Percentiles rank a stretch among this genome's conserved stretches.
These are phyloP conservation scores for Nicator chloris DNA, from an alignment of 2,113 vertebrate species.

Conservation along the genomic window DNA sequence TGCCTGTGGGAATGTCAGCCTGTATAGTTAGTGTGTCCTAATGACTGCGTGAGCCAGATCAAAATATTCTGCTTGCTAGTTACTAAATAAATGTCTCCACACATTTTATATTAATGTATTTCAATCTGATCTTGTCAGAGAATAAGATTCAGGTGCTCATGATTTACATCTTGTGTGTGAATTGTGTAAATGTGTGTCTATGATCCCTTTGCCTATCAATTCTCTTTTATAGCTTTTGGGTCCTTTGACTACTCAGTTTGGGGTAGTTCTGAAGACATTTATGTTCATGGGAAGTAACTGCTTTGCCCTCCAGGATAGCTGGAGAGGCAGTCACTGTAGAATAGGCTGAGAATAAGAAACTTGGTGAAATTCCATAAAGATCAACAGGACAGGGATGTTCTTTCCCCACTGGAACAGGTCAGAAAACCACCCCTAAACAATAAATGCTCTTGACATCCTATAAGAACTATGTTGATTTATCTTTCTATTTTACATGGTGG, in stretches of 20 bases:
- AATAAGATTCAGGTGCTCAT: neutral
- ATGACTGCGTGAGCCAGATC: neutral
- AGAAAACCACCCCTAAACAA: neutral
- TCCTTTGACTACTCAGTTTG: neutral
- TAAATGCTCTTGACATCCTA: neutral
- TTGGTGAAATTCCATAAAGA: neutral
- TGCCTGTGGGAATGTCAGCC: neutral
- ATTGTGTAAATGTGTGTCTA: neutral
- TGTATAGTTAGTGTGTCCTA: neutral
- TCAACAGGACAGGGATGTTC: neutral
- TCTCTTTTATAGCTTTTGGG: neutral
- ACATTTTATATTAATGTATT: neutral
- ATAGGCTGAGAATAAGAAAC: neutral
- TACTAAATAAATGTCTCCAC: neutral
- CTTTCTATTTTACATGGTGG: neutral
- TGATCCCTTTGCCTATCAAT: neutral
- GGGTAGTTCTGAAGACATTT: neutral
- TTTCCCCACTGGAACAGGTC: neutral
- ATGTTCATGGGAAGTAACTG: neutral
- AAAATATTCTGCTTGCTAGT: neutral
- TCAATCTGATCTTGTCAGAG: neutral
- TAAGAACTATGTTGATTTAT: neutral
- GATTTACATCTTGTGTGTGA: neutral
- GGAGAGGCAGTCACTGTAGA: neutral
- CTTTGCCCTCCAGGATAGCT: neutral